Conservation (phyloP, 2,113 vertebrate species). For the Bubo scandiacus region DNA sequence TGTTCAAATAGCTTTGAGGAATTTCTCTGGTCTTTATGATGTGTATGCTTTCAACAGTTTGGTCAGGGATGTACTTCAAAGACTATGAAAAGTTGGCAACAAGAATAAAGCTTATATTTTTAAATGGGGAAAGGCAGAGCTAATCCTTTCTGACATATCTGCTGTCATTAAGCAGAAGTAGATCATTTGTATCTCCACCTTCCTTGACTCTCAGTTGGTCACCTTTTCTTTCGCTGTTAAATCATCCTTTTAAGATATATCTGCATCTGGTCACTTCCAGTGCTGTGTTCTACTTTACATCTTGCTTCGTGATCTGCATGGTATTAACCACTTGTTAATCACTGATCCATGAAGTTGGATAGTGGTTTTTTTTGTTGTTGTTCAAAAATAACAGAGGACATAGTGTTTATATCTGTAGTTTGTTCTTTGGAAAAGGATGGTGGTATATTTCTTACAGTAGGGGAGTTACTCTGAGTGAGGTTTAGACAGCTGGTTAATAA, state of each 20-base stretch:
- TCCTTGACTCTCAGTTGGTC: not conserved
- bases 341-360: not conserved
- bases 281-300: not conserved
- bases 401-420: not conserved
- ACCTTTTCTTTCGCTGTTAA: not conserved
- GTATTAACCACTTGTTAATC: not conserved
- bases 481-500: not conserved
- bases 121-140: not conserved
- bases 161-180: not conserved
- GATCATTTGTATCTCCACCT: not conserved
- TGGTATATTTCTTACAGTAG: not conserved
- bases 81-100: not conserved
- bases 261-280: not conserved
- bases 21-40: not conserved
- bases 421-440: not conserved
- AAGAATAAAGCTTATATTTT: not conserved
- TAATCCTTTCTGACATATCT: not conserved
- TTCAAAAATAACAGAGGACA: not conserved
- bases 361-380: not conserved
- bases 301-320: not conserved
- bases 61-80: not conserved
- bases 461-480: not conserved
- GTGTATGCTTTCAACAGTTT: not conserved
- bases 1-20: not conserved
- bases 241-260: not conserved